Conservation (phyloP, 2,888 invertebrate genomes). For the Dastarcus helophoroides region DNA sequence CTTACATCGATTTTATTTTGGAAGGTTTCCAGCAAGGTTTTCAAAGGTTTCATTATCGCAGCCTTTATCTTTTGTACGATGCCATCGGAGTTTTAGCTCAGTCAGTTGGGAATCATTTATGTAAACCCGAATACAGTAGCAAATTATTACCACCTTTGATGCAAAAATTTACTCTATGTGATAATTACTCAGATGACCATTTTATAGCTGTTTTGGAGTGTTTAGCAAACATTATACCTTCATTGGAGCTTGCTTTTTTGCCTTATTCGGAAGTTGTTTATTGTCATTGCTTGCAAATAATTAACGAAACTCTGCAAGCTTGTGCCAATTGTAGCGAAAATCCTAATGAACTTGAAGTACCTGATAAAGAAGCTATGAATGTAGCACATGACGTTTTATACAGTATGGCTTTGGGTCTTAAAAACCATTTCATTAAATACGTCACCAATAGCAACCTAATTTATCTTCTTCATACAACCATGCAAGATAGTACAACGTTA, state of each 20-base stretch:
- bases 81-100: constrained; percentile 67
- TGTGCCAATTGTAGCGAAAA: constrained; percentile 48
- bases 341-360: constrained; percentile 54
- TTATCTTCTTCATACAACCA: constrained; percentile 55
- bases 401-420: constrained; percentile 58
- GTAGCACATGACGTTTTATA: constrained; percentile 62
- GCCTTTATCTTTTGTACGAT: constrained; percentile 62
- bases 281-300: constrained; percentile 53
- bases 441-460: constrained; percentile 56
- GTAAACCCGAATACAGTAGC: constrained; percentile 54
- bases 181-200: constrained; percentile 57
- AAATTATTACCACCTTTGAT: constrained; percentile 63
- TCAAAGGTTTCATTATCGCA: constrained; percentile 55
- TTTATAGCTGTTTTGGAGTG: constrained; percentile 65
- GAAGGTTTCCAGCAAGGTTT: constrained; percentile 64
- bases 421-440: constrained; percentile 53
- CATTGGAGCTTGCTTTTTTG: constrained; percentile 58
- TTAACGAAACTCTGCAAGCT: constrained; percentile 57
- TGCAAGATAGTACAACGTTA: constrained; percentile 62
- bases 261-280: constrained; percentile 64
- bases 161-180: constrained; percentile 57
- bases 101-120: constrained; percentile 58
- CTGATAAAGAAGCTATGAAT: constrained; percentile 62
- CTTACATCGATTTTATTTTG: constrained; percentile 58
- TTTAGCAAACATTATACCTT: constrained; percentile 63